These are phyloP conservation scores for Dasysyrphus albostriatus DNA, from an alignment of 2,888 invertebrate genomes.

Conservation along the genomic window DNA sequence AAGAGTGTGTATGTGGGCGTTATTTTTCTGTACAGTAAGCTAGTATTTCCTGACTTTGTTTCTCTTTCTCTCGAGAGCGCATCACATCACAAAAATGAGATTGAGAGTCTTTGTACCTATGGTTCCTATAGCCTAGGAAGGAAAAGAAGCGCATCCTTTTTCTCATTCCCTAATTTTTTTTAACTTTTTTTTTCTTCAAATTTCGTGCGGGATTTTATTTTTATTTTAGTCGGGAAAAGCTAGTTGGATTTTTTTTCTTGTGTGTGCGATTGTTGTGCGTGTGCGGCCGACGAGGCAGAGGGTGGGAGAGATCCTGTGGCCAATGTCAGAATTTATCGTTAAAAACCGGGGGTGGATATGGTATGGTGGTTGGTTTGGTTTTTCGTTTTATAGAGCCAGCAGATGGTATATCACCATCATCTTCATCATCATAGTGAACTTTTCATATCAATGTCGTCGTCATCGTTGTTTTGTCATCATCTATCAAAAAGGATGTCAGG, in stretches of 20 bases:
- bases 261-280: conserved; percentile 49
- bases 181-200: conserved; percentile 26
- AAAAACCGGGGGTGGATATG: conserved; percentile 53
- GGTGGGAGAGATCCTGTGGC: conserved; percentile 65
- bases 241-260: conserved; percentile 46
- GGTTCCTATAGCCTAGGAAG: not conserved
- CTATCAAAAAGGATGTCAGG: conserved; percentile 72
- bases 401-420: conserved; percentile 65
- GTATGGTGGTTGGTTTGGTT: conserved; percentile 27
- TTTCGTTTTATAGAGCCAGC: conserved; percentile 40
- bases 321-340: conserved; percentile 72
- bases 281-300: conserved; percentile 6
- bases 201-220: conserved; percentile 22
- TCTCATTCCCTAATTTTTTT: conserved; percentile 46
- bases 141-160: conserved; percentile 68
- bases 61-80: conserved; percentile 70
- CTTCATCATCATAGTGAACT: conserved; percentile 25
- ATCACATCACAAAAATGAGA: conserved; percentile 27
- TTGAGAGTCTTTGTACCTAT: conserved; percentile 14
- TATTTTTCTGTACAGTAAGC: conserved; percentile 39
- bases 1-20: conserved; percentile 60
- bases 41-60: conserved; percentile 66
- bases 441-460: conserved; percentile 71
- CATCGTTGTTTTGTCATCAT: conserved; percentile 73
- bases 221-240: conserved; percentile 51